Percentiles rank a stretch among this genome's conserved stretches.
Evolutionary conservation across 2,888 invertebrate species (phyloP).

Genomic region (Timema podura): DNA sequence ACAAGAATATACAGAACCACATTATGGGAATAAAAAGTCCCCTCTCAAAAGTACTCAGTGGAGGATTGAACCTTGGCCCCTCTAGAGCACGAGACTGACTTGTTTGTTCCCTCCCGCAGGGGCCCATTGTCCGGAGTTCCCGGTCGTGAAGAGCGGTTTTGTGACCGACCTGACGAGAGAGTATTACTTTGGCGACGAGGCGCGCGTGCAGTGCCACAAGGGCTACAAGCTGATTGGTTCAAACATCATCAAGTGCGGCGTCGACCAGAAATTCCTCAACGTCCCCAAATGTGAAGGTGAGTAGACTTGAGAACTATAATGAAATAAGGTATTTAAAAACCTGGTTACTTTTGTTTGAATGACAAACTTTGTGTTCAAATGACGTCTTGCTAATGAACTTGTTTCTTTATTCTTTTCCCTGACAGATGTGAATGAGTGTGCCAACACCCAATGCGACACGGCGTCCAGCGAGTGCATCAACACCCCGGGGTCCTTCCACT

Average conservation of each 20-base stretch:
- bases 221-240: slow-evolving; percentile 77
- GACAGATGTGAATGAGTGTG: slow-evolving; percentile 86
- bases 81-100: too few species aligned
- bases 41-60: too few species aligned
- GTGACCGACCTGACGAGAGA: slow-evolving; percentile 71
- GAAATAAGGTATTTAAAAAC: too few species aligned
- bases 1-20: too few species aligned
- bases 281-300: slow-evolving; percentile 79
- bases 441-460: slow-evolving; percentile 82
- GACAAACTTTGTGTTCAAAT: too few species aligned
- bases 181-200: slow-evolving; percentile 86
- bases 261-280: slow-evolving; percentile 76
- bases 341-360: too few species aligned
- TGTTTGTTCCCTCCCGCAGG: too few species aligned
- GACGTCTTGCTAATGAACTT: too few species aligned
- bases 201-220: slow-evolving; percentile 84
- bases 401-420: too few species aligned
- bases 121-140: slow-evolving; percentile 67
- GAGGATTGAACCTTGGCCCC: too few species aligned
- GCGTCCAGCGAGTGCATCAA: slow-evolving; percentile 89
- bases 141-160: slow-evolving; percentile 82
- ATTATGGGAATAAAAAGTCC: too few species aligned
- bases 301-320: slow-evolving; percentile 13
- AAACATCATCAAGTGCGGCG: slow-evolving; percentile 78
- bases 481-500: slow-evolving; percentile 77